Base-by-base conservation (phyloP, 2,113 vertebrate species). In the Phalacrocorax aristotelis region DNA sequence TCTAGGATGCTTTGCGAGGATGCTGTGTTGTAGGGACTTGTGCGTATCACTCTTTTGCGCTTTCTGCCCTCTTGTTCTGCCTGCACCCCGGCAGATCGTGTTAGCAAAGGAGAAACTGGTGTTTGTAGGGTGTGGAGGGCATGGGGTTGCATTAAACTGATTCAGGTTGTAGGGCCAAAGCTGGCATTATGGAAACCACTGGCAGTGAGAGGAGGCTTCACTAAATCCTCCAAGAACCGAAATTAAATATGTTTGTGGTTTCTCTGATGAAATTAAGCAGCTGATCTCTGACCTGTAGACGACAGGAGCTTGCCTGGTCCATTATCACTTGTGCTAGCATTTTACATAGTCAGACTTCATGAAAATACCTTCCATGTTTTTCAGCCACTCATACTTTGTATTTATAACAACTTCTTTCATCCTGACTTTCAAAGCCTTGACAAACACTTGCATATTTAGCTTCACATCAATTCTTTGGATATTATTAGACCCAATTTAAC, bases 401-500 rank as follows among this genome's bases (percentile, higher is more conserved):
- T 84, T 85, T 91, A 27, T 52, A 86, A 75, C 6, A 8, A 32
- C 30, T 76, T 82, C 30, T 79, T 95, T 89, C 77, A 91, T 82
- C 46, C 62, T 65, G 18, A 42, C 62, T 93, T 91, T 95, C 77
- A 87, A 91, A 89, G 29, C 25, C 32, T 89, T 91, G 25, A 84
- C 51, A 91, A 96, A 79, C 44, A 54, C 70, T 87, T 36, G 66
- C 34, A 36, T 79, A 85, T 91, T 83, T 74, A 74, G 62, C 19
- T 95, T 96, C 81, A 77, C 18, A 58, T 82, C 0, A 15, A 11
- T 72, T 95, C 62, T 78, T 70, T 66, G 40, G 61, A 36, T 77
- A 85, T 94, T 95, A 89, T 94, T 94, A 95, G 78, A 77, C 58
- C n/a, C 11, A 87, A 42, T 77, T 95, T 93, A 90, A 95, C 62